Evolutionary conservation across 2,113 vertebrate species (phyloP).

Genomic region (Turdus rufiventris): DNA sequence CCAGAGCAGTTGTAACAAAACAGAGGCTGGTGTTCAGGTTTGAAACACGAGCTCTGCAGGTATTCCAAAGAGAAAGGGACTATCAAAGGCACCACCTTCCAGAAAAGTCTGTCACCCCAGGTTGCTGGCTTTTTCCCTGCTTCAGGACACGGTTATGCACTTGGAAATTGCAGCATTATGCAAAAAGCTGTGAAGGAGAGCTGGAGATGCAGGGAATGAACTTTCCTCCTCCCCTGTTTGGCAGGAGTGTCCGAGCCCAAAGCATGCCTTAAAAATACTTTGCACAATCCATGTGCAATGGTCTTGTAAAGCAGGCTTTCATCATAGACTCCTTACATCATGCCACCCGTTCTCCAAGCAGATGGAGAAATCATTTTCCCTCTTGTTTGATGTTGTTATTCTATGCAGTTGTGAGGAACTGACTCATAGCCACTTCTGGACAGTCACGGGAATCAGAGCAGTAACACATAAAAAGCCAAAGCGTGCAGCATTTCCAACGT

Average conservation of each 20-base stretch:
- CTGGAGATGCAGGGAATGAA: not conserved
- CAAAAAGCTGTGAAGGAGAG: not conserved
- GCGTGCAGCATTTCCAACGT: not conserved
- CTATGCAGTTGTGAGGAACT: conserved; percentile 18
- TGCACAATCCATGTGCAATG: not conserved
- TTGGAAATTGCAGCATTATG: not conserved
- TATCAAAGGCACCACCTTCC: not conserved
- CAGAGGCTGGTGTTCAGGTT: not conserved
- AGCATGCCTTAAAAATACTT: conserved; percentile 9
- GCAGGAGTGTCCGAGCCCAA: not conserved
- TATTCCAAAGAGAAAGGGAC: not conserved
- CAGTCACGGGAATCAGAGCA: conserved; percentile 17
- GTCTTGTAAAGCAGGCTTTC: conserved; percentile 30
- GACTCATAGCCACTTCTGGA: conserved; percentile 56
- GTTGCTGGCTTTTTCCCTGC: not conserved
- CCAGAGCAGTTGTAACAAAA: not conserved
- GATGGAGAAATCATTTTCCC: conserved; percentile 57
- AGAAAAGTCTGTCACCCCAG: not conserved
- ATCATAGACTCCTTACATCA: conserved; percentile 40
- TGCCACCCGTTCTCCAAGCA: conserved; percentile 8
- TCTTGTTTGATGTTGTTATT: conserved; percentile 46
- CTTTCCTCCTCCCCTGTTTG: not conserved
- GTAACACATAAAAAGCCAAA: conserved; percentile 43
- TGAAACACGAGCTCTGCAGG: not conserved
- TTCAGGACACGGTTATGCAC: not conserved